These are phyloP conservation scores for Catharus bicknelli DNA, from an alignment of 2,113 vertebrate genomes.

Conservation along the genomic window DNA sequence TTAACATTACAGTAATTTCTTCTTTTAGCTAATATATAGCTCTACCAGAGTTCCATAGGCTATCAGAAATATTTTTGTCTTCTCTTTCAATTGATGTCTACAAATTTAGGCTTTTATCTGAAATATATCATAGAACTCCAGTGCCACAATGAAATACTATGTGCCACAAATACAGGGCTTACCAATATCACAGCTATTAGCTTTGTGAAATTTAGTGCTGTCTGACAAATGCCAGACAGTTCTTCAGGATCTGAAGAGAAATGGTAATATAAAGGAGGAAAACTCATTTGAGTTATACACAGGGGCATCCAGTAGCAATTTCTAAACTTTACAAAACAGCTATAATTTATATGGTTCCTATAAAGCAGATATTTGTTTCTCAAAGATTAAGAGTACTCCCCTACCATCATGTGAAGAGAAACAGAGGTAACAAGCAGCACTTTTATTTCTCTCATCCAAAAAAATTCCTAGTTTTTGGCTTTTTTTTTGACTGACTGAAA, in stretches of 20 bases:
- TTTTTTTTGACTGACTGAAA: not conserved
- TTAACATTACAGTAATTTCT: not conserved
- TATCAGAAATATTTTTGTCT: not conserved
- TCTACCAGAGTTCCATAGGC: not conserved
- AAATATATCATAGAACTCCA: not conserved
- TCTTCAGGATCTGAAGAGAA: slow-evolving; percentile 13
- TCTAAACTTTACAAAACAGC: not conserved
- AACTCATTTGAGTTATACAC: not conserved
- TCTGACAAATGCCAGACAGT: not conserved
- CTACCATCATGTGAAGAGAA: not conserved
- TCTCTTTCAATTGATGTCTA: not conserved
- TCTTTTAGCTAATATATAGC: not conserved
- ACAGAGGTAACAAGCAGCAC: not conserved
- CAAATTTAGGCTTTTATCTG: not conserved
- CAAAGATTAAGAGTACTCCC: not conserved
- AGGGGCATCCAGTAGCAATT: not conserved
- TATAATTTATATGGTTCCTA: not conserved
- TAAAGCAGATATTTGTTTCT: not conserved
- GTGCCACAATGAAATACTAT: not conserved
- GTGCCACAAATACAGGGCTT: not conserved
- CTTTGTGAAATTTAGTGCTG: slow-evolving; percentile 9
- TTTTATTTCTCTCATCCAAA: not conserved
- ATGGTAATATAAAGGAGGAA: slow-evolving; percentile 9
- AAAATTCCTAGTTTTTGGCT: accelerated
- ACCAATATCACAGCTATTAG: not conserved